Evolutionary conservation across 2,113 vertebrate species (phyloP), one percentile per base, ranked within the genome.

Genomic region (Probosciger aterrimus): DNA sequence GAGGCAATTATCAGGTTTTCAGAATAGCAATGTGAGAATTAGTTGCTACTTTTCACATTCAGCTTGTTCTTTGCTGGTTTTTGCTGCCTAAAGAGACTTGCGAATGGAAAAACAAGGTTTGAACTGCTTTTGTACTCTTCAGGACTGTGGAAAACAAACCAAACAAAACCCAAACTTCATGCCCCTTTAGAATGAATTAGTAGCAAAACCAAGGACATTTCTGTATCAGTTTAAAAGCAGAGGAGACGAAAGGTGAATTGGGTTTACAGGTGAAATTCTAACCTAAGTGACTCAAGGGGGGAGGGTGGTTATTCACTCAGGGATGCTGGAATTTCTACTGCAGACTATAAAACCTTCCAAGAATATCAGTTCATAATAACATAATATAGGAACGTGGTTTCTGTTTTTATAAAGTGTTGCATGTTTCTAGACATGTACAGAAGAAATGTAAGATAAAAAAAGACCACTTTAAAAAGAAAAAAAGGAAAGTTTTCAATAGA

Each of bases 1-100:
- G 62, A 20, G 39, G 35, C 62, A 95, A 91, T 95, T 93, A 94
- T 4, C 70, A 92, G 47, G 17, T 94, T 93, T 91, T 88, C 95
- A 86, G 75, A 84, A 81, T 2, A 82, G 6, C 7, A 86, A 37
- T 25, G 69, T 94, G 53, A 74, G 60, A 95, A 90, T 82, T 79
- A 88, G 57, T 73, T 79, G 63, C 28, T 93, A 25, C 16, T 82
- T 95, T 86, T 93, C 70, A 77, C 62, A 47, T 82, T 65, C 59
- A 65, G 30, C 7, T 82, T 78, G 9, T 7, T 9, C 84, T 84
- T 76, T 74, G 10, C 23, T 79, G 46, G 55, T 90, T 91, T 46
- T 85, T 85, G 39, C 47, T 55, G 25, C 14, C 17, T 75, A 30
- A 33, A 79, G 59, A 70, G 30, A 79, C 62, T 68, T 76, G 27